Percentiles rank a stretch among this genome's conserved stretches.
Evolutionary conservation across 2,888 invertebrate species (phyloP).

Genomic region (Torymus tubicola): DNA sequence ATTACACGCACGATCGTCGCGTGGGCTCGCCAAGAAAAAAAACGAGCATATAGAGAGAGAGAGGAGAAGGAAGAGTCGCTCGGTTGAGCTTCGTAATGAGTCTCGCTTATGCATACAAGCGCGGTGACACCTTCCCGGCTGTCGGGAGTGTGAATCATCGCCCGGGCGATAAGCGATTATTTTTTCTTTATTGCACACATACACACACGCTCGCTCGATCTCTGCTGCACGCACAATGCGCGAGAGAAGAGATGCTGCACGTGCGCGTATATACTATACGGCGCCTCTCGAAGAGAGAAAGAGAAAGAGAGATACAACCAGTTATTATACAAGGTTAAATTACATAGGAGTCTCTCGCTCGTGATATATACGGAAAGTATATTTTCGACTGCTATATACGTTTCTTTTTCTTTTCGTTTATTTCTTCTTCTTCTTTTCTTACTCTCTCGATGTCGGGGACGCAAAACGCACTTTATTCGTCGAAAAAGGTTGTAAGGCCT

Average conservation of each 20-base stretch:
- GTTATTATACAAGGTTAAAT: constrained; percentile 67
- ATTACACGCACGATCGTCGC: constrained; percentile 53
- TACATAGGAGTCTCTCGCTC: constrained; percentile 56
- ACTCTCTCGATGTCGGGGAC: not conserved
- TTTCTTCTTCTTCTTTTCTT: not conserved
- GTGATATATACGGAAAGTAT: constrained; percentile 44
- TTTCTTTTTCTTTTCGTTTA: not conserved
- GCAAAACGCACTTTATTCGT: constrained; percentile 27
- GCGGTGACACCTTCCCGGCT: constrained; percentile 72
- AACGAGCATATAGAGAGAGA: not conserved
- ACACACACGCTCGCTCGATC: not conserved
- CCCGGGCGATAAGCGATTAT: constrained; percentile 62
- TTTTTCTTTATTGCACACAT: constrained; percentile 14
- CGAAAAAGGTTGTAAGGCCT: constrained; percentile 3
- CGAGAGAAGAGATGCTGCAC: constrained; percentile 54
- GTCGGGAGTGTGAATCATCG: constrained; percentile 70
- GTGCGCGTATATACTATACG: constrained; percentile 61
- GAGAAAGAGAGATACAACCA: constrained; percentile 54
- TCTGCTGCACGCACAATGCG: constrained; percentile 61
- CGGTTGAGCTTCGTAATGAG: constrained; percentile 64
- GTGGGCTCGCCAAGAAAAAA: constrained; percentile 40
- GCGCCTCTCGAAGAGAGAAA: constrained; percentile 58
- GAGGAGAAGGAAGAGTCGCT: not conserved
- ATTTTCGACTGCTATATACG: constrained; percentile 32
- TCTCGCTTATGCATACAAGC: constrained; percentile 71